Evolutionary conservation across 1,140 invertebrate genomes (phyloP).

Genomic region (Drosophila seguyi): DNA sequence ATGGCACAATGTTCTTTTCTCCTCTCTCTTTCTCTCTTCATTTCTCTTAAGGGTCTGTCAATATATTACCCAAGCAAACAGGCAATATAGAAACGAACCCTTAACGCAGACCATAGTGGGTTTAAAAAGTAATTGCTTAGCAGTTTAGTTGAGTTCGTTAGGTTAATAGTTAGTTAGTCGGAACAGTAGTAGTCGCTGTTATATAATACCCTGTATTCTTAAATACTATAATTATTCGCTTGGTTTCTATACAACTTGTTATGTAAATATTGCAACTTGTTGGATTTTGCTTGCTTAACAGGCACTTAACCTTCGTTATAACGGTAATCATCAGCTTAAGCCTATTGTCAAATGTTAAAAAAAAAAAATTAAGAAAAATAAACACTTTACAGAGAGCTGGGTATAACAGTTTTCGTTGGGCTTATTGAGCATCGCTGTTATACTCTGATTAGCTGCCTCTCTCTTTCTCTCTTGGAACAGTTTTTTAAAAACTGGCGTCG

Average conservation of each 20-base stretch:
- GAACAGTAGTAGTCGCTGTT: conserved; percentile 19
- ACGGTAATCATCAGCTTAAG: conserved; percentile 12
- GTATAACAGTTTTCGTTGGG: conserved; percentile 51
- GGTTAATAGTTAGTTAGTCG: conserved; percentile 37
- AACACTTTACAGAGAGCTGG: conserved; percentile 17
- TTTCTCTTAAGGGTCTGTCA: background rate
- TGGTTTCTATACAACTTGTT: conserved; percentile 33
- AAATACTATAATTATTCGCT: conserved; percentile 52
- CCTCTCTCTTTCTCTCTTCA: background rate
- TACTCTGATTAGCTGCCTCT: conserved; percentile 20
- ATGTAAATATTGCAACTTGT: conserved; percentile 75
- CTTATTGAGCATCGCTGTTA: conserved; percentile 57
- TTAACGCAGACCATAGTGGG: conserved; percentile 22
- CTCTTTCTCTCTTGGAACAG: conserved; percentile 6
- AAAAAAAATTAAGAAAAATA: conserved; percentile 17
- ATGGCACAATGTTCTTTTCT: conserved; percentile 68
- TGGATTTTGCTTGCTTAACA: conserved; percentile 49
- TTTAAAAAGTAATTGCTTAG: conserved; percentile 45
- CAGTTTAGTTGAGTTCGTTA: conserved; percentile 52
- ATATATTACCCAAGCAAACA: background rate
- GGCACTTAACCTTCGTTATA: conserved; percentile 69
- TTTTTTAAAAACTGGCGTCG: conserved; percentile 20
- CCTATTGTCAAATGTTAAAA: conserved; percentile 17
- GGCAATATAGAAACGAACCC: background rate
- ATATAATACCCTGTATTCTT: conserved; percentile 60